These are phyloP conservation scores for Clarias macrocephalus DNA, from an alignment of 2,113 vertebrate genomes.

Conservation along the genomic window DNA sequence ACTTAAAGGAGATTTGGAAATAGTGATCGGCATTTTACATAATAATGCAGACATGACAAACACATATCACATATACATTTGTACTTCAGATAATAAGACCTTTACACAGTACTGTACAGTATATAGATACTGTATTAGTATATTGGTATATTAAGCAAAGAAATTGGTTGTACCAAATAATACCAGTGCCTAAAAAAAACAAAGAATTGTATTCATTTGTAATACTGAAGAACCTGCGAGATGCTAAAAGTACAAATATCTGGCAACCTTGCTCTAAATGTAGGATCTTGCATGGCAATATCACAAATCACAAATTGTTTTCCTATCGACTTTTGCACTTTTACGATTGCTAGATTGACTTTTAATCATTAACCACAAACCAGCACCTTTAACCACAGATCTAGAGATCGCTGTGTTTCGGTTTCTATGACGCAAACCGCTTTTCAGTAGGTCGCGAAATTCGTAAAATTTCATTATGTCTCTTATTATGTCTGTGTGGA, in stretches of 20 bases:
- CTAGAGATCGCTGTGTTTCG: neutral
- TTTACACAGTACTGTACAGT: no score
- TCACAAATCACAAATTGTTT: neutral
- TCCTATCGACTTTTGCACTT: neutral
- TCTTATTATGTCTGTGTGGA: neutral
- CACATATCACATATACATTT: no score
- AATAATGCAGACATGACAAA: no score
- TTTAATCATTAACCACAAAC: neutral
- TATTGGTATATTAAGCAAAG: no score
- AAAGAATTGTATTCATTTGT: neutral
- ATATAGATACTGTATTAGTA: no score
- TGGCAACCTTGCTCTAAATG: neutral
- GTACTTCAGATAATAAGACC: no score
- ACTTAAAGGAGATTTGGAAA: no score
- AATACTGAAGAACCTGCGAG: neutral
- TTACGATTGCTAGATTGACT: neutral
- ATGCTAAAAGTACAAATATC: neutral
- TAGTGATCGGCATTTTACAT: no score
- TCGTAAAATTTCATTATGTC: conserved; percentile 24
- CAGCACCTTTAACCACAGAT: neutral
- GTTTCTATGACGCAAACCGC: neutral
- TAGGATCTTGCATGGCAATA: neutral
- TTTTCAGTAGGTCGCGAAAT: neutral
- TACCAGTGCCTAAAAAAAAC: no score
- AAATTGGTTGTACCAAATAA: no score